Base-by-base conservation (phyloP, 2,888 invertebrate species). In the Thecocarcelia acutangulata region DNA sequence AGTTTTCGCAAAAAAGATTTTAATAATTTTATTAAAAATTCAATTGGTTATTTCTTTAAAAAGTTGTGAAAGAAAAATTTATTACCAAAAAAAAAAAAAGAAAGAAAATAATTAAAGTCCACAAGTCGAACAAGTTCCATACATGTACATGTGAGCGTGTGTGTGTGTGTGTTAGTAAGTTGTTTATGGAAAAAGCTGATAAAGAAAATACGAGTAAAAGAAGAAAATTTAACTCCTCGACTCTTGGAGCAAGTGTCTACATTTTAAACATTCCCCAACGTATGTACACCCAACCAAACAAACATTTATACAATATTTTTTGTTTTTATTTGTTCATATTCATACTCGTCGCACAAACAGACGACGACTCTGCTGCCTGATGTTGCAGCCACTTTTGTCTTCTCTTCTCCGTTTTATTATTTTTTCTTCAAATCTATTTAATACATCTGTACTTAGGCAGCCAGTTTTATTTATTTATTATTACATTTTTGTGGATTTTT, bases 61-160 rank as follows among this genome's bases (percentile, higher is more conserved):
- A 12, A 12, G 15, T 37, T 24, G 46, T 15, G 13, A 64, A 58
- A 58, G 19, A 52, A 46, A 46, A 15, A 24, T 50, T 52, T n/a
- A n/a, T n/a, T n/a, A n/a, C n/a, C n/a, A n/a, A n/a, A n/a, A 37
- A 17, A 28, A 42, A 37, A n/a, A 28, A 40, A 56, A 74, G 24
- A 40, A 42, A 17, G 54, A 50, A 11, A 59, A 33, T 73, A 72
- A 24, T 37, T 66, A 44, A 5, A 44, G 54, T 79, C 78, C 72
- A 73, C 78, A 73, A 79, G 66, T 66, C 59, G 46, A 73, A 79
- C 72, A 73, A 59, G 59, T 66, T 73, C 78, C 78, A 79, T 48
- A 66, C 44, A 78, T 33, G 33, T 8, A 28, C 28, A 28, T 28
- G 6, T 6, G 6, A 4, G 28, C 28, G 6, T 28, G 3, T 28